These are phyloP conservation scores for Microctonus hyperodae DNA, from an alignment of 2,888 invertebrate species.

Conservation along the genomic window DNA sequence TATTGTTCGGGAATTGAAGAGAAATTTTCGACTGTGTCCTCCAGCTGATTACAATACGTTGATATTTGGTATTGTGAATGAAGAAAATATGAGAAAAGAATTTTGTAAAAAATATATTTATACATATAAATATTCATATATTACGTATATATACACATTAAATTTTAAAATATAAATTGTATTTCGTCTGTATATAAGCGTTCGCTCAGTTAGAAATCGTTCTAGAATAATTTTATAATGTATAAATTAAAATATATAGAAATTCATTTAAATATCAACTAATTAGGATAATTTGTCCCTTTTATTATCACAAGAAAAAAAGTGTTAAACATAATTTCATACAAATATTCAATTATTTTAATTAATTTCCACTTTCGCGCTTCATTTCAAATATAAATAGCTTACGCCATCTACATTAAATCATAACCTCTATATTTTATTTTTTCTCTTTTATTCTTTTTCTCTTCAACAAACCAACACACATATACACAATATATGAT, in stretches of 20 bases:
- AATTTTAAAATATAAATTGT: not conserved
- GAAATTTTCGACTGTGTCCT: not conserved
- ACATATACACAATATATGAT: no score
- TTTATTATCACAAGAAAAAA: no score
- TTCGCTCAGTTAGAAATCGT: not conserved
- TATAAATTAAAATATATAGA: constrained; percentile 12
- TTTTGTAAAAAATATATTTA: not conserved
- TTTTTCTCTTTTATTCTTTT: no score
- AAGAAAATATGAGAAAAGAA: not conserved
- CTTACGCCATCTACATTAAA: not conserved
- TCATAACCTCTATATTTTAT: no score
- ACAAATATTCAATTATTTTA: not conserved
- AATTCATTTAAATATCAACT: not conserved
- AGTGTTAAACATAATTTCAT: no score
- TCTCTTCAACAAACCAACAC: no score
- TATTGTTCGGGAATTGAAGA: not conserved
- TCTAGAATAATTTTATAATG: constrained; percentile 16
- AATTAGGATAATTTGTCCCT: no score
- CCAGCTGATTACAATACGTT: not conserved
- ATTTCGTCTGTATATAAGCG: constrained; percentile 16
- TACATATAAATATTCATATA: constrained; percentile 11
- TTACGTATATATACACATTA: no score
- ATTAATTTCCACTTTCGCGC: not conserved
- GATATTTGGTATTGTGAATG: not conserved
- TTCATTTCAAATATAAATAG: not conserved